phyloP scores from a whole-genome alignment of 2,113 vertebrate species.

The Mola mola region DNA sequence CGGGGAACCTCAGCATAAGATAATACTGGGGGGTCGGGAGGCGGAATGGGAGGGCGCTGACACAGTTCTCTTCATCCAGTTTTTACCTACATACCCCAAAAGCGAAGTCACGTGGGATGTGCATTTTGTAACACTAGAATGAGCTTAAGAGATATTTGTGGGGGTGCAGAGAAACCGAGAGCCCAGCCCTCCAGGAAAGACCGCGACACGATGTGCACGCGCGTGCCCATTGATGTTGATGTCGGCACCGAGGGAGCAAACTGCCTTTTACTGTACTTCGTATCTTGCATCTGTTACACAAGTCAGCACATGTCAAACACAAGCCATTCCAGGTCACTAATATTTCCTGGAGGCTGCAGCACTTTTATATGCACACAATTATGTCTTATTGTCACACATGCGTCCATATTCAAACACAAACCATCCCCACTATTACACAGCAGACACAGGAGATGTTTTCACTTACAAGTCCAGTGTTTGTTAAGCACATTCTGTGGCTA shows the following conservation, averaged over 20 bases:
- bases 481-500: too few relatives aligned
- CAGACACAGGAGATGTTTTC: too few relatives aligned
- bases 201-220: too few relatives aligned
- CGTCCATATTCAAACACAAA: too few relatives aligned
- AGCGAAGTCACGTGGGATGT: not conserved
- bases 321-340: not conserved
- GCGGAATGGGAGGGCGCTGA: conserved; percentile 5
- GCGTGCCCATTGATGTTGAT: too few relatives aligned
- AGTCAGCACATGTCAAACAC: not conserved
- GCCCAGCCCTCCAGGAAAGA: too few relatives aligned
- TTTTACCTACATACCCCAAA: not conserved
- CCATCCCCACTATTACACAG: too few relatives aligned
- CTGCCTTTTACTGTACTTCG: too few relatives aligned
- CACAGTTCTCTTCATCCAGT: not conserved
- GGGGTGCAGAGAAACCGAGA: too few relatives aligned
- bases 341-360: not conserved
- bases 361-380: not conserved
- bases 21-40: conserved; percentile 19
- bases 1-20: conserved; percentile 44
- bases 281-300: conserved; percentile 33
- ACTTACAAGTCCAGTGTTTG: too few relatives aligned
- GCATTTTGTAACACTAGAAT: not conserved
- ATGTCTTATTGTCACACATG: not conserved
- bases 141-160: too few relatives aligned
- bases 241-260: too few relatives aligned